Base-by-base conservation (phyloP, 2,113 vertebrate genomes). In the Odontophorus gujanensis region DNA sequence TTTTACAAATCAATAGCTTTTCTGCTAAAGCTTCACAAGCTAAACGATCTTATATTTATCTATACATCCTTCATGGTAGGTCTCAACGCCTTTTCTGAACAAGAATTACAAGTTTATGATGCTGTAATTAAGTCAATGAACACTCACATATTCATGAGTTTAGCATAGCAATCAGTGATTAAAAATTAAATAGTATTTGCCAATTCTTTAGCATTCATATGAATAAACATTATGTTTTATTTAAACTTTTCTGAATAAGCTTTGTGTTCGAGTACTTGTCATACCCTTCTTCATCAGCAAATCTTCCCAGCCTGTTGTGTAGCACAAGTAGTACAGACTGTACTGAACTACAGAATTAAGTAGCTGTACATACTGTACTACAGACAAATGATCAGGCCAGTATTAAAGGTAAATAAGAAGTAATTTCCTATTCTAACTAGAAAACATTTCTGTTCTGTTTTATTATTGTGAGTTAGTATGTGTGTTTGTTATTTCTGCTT, bases 1-100 rank as follows among this genome's bases (percentile, higher is more conserved):
- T 92, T 96, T 94, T 66, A 87, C 38, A 82, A 92, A 90, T 92
- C 88, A 92, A 89, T 90, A 50, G 34, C 8, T 88, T 93, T 93
- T 48, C 25, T 90, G 28, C 58, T 32, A 38, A 82, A 38, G 19
- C 38, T 88, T 93, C 87, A 72, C 25, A 73, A 38, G 10, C 40
- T 81, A 73, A 65, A 42, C 68, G 83, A 42, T 79, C 47, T 47
- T 20, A 48, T 48, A 48, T 92, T 95, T 89, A 88, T 48, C 28
- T 68, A 81, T 21, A 83, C 11, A 30, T 83, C 86, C 85, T 71
- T 90, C 71, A 88, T 50, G 24, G 21, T 57, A 92, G 43, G 24
- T 91, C 32, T 30, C 30, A 21, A 22, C 72, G 69, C 10, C 40
- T 94, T 94, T 94, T 81, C 58, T 87, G 77, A 84, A 75, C 13